phyloP scores from a whole-genome alignment of 2,113 vertebrate species.

The Passer montanus region DNA sequence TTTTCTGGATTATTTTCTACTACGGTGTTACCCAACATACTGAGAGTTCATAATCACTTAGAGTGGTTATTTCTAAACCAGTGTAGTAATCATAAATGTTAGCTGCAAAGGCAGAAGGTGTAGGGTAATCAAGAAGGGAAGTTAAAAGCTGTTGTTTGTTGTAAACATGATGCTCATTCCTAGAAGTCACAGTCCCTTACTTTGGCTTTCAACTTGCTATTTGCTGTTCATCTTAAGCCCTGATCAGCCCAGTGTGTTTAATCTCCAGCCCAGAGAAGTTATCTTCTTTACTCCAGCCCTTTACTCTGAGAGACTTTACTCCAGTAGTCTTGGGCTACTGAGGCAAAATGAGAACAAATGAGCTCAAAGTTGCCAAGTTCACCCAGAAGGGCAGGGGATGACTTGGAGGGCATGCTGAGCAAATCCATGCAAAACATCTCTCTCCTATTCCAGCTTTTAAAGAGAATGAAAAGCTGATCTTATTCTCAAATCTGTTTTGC shows the following conservation, averaged over 20 bases:
- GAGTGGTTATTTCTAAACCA: not conserved
- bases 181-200: not conserved
- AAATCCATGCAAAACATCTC: not conserved
- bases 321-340: not conserved
- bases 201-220: not conserved
- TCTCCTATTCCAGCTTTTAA: not conserved
- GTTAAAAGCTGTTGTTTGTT: not conserved
- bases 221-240: not conserved
- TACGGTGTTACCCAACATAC: fast-evolving
- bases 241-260: not conserved
- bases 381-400: not conserved
- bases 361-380: not conserved
- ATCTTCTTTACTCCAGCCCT: not conserved
- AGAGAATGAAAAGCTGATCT: not conserved
- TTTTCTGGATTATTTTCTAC: not conserved
- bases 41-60: not conserved
- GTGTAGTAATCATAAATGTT: not conserved
- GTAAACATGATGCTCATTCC: not conserved
- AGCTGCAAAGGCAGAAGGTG: not conserved
- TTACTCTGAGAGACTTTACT: too few species aligned
- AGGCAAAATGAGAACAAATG: not conserved
- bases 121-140: not conserved
- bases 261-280: not conserved
- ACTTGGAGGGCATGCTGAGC: not conserved
- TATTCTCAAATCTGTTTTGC: not conserved